Evolutionary conservation across 2,113 vertebrate genomes (phyloP).

Genomic region (Artemisiospiza belli): DNA sequence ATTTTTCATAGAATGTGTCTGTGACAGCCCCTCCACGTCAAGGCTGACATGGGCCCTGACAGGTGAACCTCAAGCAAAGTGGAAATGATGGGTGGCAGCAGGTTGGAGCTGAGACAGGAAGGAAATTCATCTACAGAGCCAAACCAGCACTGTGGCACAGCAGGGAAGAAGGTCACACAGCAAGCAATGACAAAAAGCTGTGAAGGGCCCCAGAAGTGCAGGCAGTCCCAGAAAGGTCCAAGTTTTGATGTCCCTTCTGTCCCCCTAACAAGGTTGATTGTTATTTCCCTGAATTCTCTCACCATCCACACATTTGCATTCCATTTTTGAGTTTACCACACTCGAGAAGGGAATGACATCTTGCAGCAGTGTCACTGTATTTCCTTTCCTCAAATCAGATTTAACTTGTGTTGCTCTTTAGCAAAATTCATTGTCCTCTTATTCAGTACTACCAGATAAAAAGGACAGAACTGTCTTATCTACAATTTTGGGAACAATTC

Average conservation of each 20-base stretch:
- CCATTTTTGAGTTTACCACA: neutral
- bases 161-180: neutral
- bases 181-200: neutral
- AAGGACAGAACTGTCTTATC: neutral
- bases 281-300: neutral
- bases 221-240: neutral
- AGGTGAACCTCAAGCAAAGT: neutral
- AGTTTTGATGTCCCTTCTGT: neutral
- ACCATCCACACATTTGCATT: neutral
- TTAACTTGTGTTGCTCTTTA: neutral
- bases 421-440: neutral
- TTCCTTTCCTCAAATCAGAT: neutral
- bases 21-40: neutral
- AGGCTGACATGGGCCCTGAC: fast-evolving
- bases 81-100: neutral
- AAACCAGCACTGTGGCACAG: neutral
- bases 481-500: neutral
- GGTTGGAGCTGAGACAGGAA: neutral
- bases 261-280: neutral
- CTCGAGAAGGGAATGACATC: neutral
- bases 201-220: neutral
- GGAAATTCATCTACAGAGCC: neutral
- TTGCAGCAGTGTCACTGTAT: neutral
- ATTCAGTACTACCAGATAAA: neutral
- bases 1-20: too few species aligned